Base-by-base conservation (phyloP, 2,797 vertebrate species). In the Zenarchopterus dispar region DNA sequence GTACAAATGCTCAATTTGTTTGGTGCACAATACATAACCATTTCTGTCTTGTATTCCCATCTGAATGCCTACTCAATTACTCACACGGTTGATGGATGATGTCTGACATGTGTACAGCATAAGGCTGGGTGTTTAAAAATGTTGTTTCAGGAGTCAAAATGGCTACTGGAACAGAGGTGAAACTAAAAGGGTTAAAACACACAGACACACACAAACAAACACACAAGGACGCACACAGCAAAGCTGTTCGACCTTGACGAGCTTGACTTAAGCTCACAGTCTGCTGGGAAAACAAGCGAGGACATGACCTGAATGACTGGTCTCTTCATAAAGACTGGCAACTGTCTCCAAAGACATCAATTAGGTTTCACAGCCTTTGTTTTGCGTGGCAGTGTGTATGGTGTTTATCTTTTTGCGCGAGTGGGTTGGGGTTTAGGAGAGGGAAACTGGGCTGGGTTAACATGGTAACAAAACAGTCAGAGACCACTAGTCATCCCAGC, bases 31-130 rank as follows among this genome's bases (percentile, higher is more conserved):
- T 47, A 23, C 68, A 39, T 48, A 44, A 45, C 21, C 16, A 18
- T 47, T 21, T 4, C 19, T 48, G 60, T 45, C 44, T 31, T 1
- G 2, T 31, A 17, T 52, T 54, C 58, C 58, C 8, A 6, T 62
- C 63, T 63, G 47, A 64, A 71, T 18, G 49, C 23, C 56, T 52
- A 70, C 55, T 53, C 61, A 61, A 75, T 76, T 69, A 77, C 70
- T 70, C 75, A 67, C 49, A 62, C 28, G 56, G 26, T 59, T 83
- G 81, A 84, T 73, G 69, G 84, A 80, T 78, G 68, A 68, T 64
- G 54, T 52, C 48, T 65, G 45, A 61, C 23, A 8, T 64, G 63
- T 64, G 63, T 50, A 58, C 50, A 56, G 67, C 64, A 68, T 68
- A 47, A 46, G 54, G 50, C 19, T 44, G 46, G 31, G 19, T 52